Percentiles rank a stretch among this genome's conserved stretches.
Conservation (phyloP, 2,113 vertebrate genomes). For the Rhegmatorhina hoffmannsi region DNA sequence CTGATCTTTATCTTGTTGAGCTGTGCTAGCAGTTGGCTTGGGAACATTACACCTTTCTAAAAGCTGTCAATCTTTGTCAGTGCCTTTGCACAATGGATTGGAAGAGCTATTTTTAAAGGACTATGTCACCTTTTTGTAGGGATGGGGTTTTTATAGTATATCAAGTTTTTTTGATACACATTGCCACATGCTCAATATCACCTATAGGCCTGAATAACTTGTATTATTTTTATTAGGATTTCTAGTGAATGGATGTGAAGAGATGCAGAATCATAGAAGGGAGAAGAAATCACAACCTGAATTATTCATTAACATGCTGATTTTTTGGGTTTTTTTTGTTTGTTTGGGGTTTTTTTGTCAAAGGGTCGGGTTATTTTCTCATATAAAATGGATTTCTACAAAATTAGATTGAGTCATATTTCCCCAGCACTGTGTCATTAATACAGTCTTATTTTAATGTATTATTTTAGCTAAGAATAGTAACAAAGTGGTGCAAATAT, state of each 20-base stretch:
- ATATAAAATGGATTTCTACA: background rate
- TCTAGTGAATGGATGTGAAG: background rate
- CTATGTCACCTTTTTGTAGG: slow-evolving; percentile 79
- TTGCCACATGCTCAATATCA: slow-evolving; percentile 26
- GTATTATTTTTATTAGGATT: background rate
- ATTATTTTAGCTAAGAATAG: background rate
- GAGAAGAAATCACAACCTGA: background rate
- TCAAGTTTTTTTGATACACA: background rate
- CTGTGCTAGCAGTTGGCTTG: slow-evolving; percentile 84
- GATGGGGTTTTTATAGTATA: slow-evolving; percentile 55
- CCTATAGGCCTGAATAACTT: background rate
- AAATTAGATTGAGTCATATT: background rate
- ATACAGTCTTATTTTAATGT: background rate
- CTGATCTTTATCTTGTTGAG: slow-evolving; percentile 92
- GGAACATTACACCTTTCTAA: slow-evolving; percentile 91
- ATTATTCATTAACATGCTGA: background rate
- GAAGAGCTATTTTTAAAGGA: slow-evolving; percentile 80
- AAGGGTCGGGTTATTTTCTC: background rate
- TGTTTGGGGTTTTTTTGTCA: background rate
- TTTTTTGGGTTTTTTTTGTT: background rate
- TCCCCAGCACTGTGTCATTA: background rate
- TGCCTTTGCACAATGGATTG: slow-evolving; percentile 82
- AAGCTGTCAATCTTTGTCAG: slow-evolving; percentile 89
- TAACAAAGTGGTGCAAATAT: background rate
- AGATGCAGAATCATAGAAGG: background rate